Percentiles rank a stretch among this genome's conserved stretches.
These are phyloP conservation scores for Boloria selene DNA, from an alignment of 2,888 invertebrate species.

Conservation along the genomic window DNA sequence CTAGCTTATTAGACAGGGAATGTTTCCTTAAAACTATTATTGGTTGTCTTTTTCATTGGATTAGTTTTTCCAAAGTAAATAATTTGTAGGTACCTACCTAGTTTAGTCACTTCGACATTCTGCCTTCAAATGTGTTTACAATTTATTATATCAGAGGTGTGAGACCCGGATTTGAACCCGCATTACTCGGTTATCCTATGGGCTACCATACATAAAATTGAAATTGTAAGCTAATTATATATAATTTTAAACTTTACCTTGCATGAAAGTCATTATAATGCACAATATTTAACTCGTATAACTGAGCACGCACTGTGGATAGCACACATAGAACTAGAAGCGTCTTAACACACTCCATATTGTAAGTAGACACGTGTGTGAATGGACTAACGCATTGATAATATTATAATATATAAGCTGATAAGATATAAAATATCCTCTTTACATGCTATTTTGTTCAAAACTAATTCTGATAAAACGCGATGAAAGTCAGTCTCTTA, in stretches of 20 bases:
- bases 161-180: no score
- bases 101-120: no score
- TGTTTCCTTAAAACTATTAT: no score
- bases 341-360: constrained; percentile 32
- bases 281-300: constrained; percentile 63
- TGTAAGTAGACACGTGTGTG: background rate
- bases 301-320: constrained; percentile 44
- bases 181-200: no score
- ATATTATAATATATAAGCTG: background rate
- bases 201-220: background rate
- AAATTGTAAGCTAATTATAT: background rate
- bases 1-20: no score
- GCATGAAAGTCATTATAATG: constrained; percentile 77
- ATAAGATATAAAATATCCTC: constrained; percentile 3
- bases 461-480: no score
- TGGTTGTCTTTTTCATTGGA: no score
- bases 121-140: no score
- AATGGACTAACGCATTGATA: background rate
- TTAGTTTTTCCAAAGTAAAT: no score
- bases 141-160: no score
- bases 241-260: constrained; percentile 51
- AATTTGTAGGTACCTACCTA: no score
- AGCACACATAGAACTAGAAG: constrained; percentile 43
- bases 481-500: no score
- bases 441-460: background rate